These are phyloP conservation scores for Rhyzopertha dominica DNA, from an alignment of 1,140 invertebrate genomes.

Conservation along the genomic window DNA sequence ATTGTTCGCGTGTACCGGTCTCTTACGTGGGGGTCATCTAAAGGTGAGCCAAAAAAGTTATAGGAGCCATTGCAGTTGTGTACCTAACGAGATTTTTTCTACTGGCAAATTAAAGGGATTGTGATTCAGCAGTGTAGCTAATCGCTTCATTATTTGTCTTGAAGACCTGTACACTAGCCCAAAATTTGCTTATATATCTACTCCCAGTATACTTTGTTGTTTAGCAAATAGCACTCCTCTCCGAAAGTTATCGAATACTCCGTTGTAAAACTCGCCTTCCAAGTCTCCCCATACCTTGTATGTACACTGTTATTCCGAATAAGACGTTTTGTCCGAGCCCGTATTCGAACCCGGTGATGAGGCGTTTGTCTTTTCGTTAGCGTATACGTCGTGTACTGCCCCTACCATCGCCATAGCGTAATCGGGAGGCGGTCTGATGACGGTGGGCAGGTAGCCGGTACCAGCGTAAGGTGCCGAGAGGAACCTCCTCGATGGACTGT, in stretches of 20 bases:
- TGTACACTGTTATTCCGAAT: conserved; percentile 45
- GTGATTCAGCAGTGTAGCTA: no score
- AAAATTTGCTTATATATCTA: not conserved
- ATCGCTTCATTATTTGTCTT: no score
- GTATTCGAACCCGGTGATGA: conserved; percentile 47
- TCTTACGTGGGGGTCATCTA: no score
- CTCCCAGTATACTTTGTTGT: conserved; percentile 5
- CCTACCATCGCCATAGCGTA: conserved; percentile 35
- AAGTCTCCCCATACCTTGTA: not conserved
- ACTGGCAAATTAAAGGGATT: no score
- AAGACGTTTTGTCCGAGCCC: conserved; percentile 46
- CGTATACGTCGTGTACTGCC: conserved; percentile 41
- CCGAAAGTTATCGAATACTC: conserved; percentile 3
- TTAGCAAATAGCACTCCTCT: not conserved
- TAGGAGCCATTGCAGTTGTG: no score
- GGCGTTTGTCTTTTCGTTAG: conserved; percentile 44
- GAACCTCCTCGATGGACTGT: conserved; percentile 60
- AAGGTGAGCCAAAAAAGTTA: no score
- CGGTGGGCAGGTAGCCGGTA: conserved; percentile 72
- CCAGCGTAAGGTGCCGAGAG: conserved; percentile 73
- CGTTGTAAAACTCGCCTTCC: not conserved
- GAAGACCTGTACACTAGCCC: not conserved
- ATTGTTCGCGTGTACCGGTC: conserved; percentile 41
- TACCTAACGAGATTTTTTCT: no score
- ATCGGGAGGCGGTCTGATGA: conserved; percentile 59